phyloP scores from a whole-genome alignment of 1,140 invertebrate species.

The Caenorhabditis brenneri region DNA sequence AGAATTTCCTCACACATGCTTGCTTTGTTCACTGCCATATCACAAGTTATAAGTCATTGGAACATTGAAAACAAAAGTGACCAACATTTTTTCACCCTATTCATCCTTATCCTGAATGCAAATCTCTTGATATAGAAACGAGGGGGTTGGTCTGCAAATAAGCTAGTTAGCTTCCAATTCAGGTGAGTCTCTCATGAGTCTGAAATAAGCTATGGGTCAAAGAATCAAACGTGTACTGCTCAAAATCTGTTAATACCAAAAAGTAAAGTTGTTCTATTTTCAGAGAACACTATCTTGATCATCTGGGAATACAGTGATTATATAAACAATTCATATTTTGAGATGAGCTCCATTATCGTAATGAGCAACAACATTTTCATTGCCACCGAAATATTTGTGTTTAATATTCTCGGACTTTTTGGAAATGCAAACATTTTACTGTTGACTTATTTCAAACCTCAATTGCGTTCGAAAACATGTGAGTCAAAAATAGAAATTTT shows the following conservation, averaged over 20 bases:
- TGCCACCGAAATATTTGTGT: background rate
- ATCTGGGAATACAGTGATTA: background rate
- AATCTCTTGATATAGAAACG: background rate
- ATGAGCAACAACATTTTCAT: conserved; percentile 29
- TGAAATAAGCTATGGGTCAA: background rate
- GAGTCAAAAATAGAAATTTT: too few species aligned
- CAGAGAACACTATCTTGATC: background rate
- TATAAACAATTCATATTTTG: background rate
- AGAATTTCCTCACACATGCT: too few species aligned
- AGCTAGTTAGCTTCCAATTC: background rate
- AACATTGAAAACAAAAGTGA: too few species aligned
- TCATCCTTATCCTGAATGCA: background rate
- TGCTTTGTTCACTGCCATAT: too few species aligned
- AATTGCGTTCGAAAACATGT: conserved; percentile 19
- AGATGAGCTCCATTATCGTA: background rate
- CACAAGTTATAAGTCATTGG: too few species aligned
- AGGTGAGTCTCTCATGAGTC: background rate
- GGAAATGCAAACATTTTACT: conserved; percentile 17
- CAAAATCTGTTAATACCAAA: background rate
- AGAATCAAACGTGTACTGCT: background rate
- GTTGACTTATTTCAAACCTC: background rate
- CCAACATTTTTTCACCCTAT: too few species aligned
- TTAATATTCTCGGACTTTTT: conserved; percentile 32
- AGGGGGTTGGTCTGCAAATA: background rate
- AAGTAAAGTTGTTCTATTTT: background rate